Evolutionary conservation across 2,888 invertebrate genomes (phyloP).

Genomic region (Capitulum mitella): DNA sequence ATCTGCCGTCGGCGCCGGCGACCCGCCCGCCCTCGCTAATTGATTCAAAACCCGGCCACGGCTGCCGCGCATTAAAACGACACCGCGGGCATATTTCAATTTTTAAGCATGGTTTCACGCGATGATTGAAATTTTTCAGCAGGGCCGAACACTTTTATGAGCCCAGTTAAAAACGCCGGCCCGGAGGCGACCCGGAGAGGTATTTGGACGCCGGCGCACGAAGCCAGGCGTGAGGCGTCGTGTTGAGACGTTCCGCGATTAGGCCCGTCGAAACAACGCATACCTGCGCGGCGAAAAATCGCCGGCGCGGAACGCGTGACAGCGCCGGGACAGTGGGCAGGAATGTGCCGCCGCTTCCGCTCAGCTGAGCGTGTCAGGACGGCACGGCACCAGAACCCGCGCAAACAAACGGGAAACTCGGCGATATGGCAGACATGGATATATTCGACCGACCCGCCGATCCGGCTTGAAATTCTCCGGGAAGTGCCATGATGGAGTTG

Average conservation of each 20-base stretch:
- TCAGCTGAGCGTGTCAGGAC: too few species aligned
- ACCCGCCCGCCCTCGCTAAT: not conserved
- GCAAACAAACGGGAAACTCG: not conserved
- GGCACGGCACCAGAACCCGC: not conserved
- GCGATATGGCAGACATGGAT: too few species aligned
- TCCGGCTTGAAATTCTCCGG: too few species aligned
- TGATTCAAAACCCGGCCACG: constrained; percentile 5
- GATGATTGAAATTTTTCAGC: constrained; percentile 26
- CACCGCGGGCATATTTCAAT: constrained; percentile 1
- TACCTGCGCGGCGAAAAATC: not conserved
- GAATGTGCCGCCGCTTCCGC: too few species aligned
- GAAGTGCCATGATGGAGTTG: too few species aligned
- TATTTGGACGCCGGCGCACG: not conserved
- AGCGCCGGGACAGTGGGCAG: not conserved
- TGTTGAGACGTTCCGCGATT: not conserved
- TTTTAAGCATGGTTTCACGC: constrained; percentile 25
- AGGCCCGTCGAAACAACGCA: not conserved
- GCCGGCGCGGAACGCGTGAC: not conserved
- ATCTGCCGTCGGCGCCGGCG: not conserved
- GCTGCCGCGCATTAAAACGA: constrained; percentile 5
- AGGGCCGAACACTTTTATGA: constrained; percentile 9
- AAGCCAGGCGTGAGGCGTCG: not conserved
- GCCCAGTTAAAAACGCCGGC: not conserved
- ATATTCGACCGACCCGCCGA: too few species aligned
- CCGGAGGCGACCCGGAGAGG: not conserved